Evolutionary conservation across 2,888 invertebrate species (phyloP), one percentile per base, ranked within the genome.

Genomic region (Polylopha cassiicola): DNA sequence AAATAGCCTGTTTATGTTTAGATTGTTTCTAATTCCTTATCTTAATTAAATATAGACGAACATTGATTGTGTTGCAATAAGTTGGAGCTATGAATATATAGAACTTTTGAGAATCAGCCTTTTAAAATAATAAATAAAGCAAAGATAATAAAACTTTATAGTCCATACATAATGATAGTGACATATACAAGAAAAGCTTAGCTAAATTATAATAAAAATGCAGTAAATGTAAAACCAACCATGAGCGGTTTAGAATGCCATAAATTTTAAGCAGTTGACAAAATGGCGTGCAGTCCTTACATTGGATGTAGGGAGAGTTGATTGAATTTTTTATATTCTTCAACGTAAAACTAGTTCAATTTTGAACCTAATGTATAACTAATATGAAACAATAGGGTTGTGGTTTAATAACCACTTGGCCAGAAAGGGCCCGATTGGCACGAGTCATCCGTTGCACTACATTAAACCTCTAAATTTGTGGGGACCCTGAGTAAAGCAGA

Each of bases 401-500:
- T 26, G 28, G 28, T 17, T 33, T 16, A 29, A 28, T 14, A 37
- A 22, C 28, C 36, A 30, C 38, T 24, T 34, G 44, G 16, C 31
- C 28, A 5, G 22, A 32, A 32, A 36, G 32, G 32, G 44, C 11
- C 34, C 30, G 36, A 56, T 55, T 58, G 63, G 70, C 63, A 61
- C 57, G 60, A 64, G 53, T 58, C 57, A 60, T 63, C 62, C 62
- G 65, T 62, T 62, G 64, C 73, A 72, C 58, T 66, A 74, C 75
- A 74, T 75, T 74, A 73, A 60, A 60, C 59, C 59, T 53, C 58
- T 53, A 54, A 62, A 57, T 58, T 58, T 57, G 49, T 42, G 45
- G 47, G 43, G 48, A 60, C 60, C 62, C 57, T 48, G 54, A 46
- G 72, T 70, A 59, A 59, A 69, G 69, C 72, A 65, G 61, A 58